Conservation (phyloP, 2,888 invertebrate species). For the Spodoptera littoralis region DNA sequence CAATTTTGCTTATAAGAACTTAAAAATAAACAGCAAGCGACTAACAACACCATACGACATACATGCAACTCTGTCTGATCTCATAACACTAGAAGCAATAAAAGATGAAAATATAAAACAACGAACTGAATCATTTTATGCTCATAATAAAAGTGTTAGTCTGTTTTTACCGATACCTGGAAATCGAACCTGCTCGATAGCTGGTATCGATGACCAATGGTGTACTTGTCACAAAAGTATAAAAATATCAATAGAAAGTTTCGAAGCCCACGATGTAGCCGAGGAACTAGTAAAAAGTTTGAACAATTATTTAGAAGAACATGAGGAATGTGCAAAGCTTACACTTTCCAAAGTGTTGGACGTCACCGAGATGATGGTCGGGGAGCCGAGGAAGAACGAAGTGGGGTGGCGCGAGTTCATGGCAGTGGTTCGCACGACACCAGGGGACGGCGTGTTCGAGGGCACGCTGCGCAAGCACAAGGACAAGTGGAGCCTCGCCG, state of each 20-base stretch:
- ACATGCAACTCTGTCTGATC: constrained; percentile 93
- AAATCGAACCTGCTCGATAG: constrained; percentile 92
- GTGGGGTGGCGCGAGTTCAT: constrained; percentile 89
- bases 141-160: constrained; percentile 91
- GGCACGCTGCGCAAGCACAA: constrained; percentile 90
- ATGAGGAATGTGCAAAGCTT: constrained; percentile 91
- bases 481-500: constrained; percentile 87
- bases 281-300: constrained; percentile 90
- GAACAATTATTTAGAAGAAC: constrained; percentile 89
- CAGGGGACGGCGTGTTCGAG: constrained; percentile 93
- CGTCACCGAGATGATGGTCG: constrained; percentile 90
- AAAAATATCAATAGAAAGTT: constrained; percentile 87
- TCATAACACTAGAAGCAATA: constrained; percentile 87
- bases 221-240: constrained; percentile 94
- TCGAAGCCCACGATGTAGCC: constrained; percentile 89
- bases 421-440: constrained; percentile 90
- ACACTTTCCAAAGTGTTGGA: constrained; percentile 90
- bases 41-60: constrained; percentile 95
- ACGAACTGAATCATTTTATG: constrained; percentile 72
- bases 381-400: constrained; percentile 72
- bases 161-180: constrained; percentile 92
- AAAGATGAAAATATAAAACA: constrained; percentile 76
- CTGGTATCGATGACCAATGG: constrained; percentile 95
- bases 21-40: constrained; percentile 90
- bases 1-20: constrained; percentile 89